These are phyloP conservation scores for Drosophila ironensis DNA, from an alignment of 1,140 invertebrate genomes.

Conservation along the genomic window DNA sequence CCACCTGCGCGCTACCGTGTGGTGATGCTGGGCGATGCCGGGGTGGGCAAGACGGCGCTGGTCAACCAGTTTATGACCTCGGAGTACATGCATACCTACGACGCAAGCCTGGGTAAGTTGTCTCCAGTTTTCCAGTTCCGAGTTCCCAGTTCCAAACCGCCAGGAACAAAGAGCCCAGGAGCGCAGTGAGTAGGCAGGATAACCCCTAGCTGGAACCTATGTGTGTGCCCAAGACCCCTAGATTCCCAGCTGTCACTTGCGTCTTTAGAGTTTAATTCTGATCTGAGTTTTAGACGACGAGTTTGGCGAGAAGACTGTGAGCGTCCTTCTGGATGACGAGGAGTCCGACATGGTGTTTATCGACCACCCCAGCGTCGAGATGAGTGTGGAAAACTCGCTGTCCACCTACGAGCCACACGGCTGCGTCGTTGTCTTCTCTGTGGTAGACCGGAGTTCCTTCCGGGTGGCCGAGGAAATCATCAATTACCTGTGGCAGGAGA, in stretches of 20 bases:
- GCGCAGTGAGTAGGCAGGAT: constrained; percentile 54
- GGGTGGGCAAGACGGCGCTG: constrained; percentile 94
- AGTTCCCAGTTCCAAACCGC: not conserved
- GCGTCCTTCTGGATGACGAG: constrained; percentile 93
- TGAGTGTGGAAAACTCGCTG: constrained; percentile 93
- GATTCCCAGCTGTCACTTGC: constrained; percentile 64
- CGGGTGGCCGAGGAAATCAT: constrained; percentile 90
- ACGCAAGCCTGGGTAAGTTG: constrained; percentile 90
- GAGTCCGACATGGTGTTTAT: constrained; percentile 96
- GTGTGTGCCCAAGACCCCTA: constrained; percentile 48
- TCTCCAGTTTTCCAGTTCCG: not conserved
- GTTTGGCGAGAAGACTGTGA: constrained; percentile 95
- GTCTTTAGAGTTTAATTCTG: constrained; percentile 78
- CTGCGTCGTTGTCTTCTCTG: constrained; percentile 94
- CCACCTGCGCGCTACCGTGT: constrained; percentile 85
- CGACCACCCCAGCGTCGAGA: constrained; percentile 92
- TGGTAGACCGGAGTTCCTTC: constrained; percentile 91
- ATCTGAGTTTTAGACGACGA: constrained; percentile 91
- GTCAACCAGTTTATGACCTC: constrained; percentile 96
- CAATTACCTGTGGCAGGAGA: constrained; percentile 90
- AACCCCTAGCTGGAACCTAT: constrained; percentile 62
- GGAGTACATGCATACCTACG: constrained; percentile 96
- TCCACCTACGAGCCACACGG: constrained; percentile 94
- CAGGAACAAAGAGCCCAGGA: not conserved
- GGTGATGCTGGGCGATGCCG: constrained; percentile 91